Evolutionary conservation across 2,888 invertebrate species (phyloP).

Genomic region (Neocrepidodera transversa): DNA sequence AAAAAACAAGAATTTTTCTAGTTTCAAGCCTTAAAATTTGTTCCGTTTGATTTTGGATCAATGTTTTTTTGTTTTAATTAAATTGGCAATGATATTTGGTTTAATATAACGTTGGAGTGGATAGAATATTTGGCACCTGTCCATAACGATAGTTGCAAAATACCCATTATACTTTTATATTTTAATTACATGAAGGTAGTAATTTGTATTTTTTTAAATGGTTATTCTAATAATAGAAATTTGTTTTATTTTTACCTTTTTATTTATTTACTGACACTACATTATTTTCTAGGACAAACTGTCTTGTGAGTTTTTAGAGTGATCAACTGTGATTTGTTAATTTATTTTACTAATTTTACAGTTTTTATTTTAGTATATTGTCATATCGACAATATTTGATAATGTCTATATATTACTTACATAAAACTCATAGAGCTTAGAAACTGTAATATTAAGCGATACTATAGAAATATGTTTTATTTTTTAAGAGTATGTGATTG

Average conservation of each 20-base stretch:
- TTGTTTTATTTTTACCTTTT: background rate
- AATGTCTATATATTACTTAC: background rate
- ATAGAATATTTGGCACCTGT: no score
- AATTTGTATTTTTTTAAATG: no score
- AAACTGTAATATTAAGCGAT: background rate
- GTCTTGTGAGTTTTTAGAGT: constrained; percentile 18
- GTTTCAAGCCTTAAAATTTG: no score
- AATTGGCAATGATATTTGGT: no score
- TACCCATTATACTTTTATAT: no score
- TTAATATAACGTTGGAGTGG: no score
- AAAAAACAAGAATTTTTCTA: no score
- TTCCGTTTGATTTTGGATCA: no score
- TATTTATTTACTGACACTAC: background rate
- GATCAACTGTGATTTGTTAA: constrained; percentile 28
- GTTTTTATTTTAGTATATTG: constrained; percentile 2
- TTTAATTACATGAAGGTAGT: no score
- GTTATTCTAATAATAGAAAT: background rate
- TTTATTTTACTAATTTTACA: constrained; percentile 25
- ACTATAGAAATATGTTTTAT: background rate
- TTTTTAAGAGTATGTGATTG: constrained; percentile 10
- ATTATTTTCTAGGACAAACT: background rate
- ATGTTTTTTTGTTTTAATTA: no score
- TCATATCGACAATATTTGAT: constrained; percentile 4
- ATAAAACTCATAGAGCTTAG: constrained; percentile 13
- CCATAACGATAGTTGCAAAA: no score